Base-by-base conservation (phyloP, 2,797 vertebrate species). In the Paratrypauchen microcephalus region DNA sequence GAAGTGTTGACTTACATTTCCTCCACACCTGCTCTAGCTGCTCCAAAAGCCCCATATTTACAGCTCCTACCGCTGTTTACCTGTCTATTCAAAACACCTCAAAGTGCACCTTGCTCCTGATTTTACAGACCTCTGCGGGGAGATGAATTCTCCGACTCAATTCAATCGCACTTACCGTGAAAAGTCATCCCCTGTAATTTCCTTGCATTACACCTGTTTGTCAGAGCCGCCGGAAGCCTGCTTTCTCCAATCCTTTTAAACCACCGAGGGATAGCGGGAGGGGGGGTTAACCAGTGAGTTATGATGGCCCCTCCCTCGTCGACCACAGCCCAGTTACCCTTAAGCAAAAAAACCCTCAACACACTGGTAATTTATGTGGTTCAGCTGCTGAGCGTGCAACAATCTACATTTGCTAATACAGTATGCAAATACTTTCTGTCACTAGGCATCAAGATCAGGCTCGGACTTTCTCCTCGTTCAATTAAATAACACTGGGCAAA, bases 351-450 rank as follows among this genome's bases (percentile, higher is more conserved):
- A n/a, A 47, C 67, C 62, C 66, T 69, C 41, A 60, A 84, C 72
- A 32, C 72, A 19, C 26, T 56, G 1, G 1, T n/a, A 19, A 36
- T 73, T 69, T 69, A 61, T 71, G 45, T 60, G 58, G 18, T 52
- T 47, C 73, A 82, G 70, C 81, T 78, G 73, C 75, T 75, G 66
- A 77, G 56, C 54, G 65, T 75, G 79, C 66, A 73, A 69, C 65
- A 58, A 80, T 86, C 71, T 74, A 72, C 74, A 81, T 77, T 75
- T 71, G 59, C 68, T 75, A 66, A 87, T 78, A 80, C 63, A 21
- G 15, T 52, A 76, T 74, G 77, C 71, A 82, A 84, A 84, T 74
- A 69, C 69, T 71, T 62, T 69, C 52, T 15, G 64, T 83, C 80
- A 70, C 71, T 79, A 62, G 74, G 67, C 69, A 56, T 73, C 60